These are phyloP conservation scores for Parotocinclus haroldoi DNA, from an alignment of 2,797 vertebrate species.

Conservation along the genomic window DNA sequence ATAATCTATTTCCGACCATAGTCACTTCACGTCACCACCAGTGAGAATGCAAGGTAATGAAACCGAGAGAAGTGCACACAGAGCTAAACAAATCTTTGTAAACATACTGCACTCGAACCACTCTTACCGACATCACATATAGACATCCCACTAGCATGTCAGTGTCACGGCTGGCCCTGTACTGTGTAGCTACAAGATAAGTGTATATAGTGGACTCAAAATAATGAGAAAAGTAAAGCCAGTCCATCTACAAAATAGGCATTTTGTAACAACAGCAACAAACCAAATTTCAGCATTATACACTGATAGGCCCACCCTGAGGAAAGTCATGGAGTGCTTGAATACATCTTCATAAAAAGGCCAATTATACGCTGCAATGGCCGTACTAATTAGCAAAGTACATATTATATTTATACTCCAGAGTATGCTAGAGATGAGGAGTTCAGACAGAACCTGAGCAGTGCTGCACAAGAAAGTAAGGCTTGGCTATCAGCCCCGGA, in stretches of 20 bases:
- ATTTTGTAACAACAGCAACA: neutral
- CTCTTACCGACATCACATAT: neutral
- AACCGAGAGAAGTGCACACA: neutral
- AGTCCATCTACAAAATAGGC: neutral
- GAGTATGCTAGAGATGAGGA: neutral
- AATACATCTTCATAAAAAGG: conserved; percentile 50
- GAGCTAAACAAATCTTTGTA: neutral
- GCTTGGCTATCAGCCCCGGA: conserved; percentile 25
- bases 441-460: conserved; percentile 20
- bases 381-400: conserved; percentile 71
- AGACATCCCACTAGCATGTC: neutral
- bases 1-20: neutral
- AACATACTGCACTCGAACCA: neutral
- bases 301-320: neutral
- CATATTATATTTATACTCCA: conserved; percentile 22
- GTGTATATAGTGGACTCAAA: no score
- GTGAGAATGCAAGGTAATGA: neutral
- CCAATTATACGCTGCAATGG: conserved; percentile 73
- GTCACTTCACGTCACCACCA: neutral
- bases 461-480: conserved; percentile 30
- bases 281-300: neutral
- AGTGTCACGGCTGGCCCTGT: neutral
- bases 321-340: neutral
- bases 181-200: no score
- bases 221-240: no score